Base-by-base conservation (phyloP, 2,113 vertebrate species). In the Piaya cayana region DNA sequence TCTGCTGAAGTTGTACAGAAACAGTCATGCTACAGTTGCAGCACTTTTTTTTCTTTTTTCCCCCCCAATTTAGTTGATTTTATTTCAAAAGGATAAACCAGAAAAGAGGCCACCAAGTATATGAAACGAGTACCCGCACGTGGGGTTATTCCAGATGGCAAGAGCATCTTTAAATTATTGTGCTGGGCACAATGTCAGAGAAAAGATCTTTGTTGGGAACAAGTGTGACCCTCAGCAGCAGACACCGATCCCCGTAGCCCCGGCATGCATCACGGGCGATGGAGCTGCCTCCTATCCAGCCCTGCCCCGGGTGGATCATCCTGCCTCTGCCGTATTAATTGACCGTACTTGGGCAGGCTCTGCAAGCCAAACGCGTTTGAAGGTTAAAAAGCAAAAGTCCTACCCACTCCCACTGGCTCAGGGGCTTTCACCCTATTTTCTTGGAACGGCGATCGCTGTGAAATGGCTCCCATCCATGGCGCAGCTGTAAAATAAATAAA, bases 261-360 rank as follows among this genome's bases (percentile, higher is more conserved):
- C 0, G 0, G 2, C 0, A 1, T 13, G 58, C 26, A 16, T 22
- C 72, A 8, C 0, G 0, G 53, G 21, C 0, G 5, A 3, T 17
- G 52, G 78, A 53, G 42, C 50, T 42, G 45, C 60, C 0, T 0
- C 5, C 5, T 7, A 56, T 0, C 62, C 75, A 90, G 56, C 65
- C 21, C 62, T 17, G 18, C 39, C 17, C 56, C 1, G 1, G 19
- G 47, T 52, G 3, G 47, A 21, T 43, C 39, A 1, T 18, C 71
- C 58, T 27, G 43, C 37, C 47, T 77, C 39, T 42, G 12, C 5
- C 0, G 0, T 17, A 29, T 30, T n/a, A 39, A 49, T 8, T 19
- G 19, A 19, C 71, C 5, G 0, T 9, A 17, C 16, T 25, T 2
- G 6, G 30, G 56, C 63, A 52, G 65, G 45, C n/a, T 75, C 56